Percentiles rank a stretch among this genome's conserved stretches.
Evolutionary conservation across 1,140 invertebrate species (phyloP).

Genomic region (Drosophila prosaltans): DNA sequence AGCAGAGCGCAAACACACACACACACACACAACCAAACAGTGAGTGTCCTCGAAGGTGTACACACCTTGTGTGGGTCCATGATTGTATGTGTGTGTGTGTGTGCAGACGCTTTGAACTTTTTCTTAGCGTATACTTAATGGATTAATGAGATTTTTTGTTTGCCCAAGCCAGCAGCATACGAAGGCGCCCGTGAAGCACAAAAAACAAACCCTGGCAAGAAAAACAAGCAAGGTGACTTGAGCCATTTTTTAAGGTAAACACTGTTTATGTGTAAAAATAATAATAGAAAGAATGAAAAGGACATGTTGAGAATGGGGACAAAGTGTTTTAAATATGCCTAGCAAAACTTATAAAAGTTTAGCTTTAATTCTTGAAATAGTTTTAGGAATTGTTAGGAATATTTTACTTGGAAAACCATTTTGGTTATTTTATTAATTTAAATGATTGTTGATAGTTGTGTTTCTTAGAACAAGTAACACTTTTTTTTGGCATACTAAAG

Average conservation of each 20-base stretch:
- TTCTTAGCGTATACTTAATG: slow-evolving; percentile 79
- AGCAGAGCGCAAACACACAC: slow-evolving; percentile 53
- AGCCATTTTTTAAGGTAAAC: slow-evolving; percentile 61
- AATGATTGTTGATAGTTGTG: no score
- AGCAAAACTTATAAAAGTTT: background rate
- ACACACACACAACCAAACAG: slow-evolving; percentile 29
- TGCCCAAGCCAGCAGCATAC: slow-evolving; percentile 74
- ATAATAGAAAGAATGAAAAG: slow-evolving; percentile 27
- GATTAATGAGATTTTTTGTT: slow-evolving; percentile 82
- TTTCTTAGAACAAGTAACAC: no score
- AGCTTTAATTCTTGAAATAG: slow-evolving; percentile 7
- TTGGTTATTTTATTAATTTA: no score
- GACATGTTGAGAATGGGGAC: background rate
- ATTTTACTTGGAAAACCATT: no score
- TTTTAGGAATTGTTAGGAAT: background rate
- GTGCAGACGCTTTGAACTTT: slow-evolving; percentile 77
- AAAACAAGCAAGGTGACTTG: slow-evolving; percentile 35
- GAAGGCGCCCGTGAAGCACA: slow-evolving; percentile 44
- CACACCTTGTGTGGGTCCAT: slow-evolving; percentile 25
- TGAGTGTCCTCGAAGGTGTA: slow-evolving; percentile 47
- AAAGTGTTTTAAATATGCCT: slow-evolving; percentile 8
- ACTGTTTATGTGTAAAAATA: slow-evolving; percentile 66
- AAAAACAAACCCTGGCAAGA: slow-evolving; percentile 22
- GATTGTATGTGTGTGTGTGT: slow-evolving; percentile 40
- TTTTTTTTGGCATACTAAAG: no score